Evolutionary conservation across 2,888 invertebrate species (phyloP).

Genomic region (Anthophora plumipes): DNA sequence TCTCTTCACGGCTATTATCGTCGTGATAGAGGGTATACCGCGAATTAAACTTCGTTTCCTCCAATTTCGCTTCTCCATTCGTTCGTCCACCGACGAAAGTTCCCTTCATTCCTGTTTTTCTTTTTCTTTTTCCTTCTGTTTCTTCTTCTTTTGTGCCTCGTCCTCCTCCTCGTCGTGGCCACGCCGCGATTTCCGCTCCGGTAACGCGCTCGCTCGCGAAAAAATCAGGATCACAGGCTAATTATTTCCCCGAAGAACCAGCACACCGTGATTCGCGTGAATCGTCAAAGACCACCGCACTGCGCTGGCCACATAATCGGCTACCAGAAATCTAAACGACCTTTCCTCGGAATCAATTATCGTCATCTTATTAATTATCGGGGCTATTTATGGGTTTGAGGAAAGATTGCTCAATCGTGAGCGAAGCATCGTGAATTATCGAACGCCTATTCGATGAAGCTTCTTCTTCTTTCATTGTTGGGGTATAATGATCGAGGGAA

Average conservation of each 20-base stretch:
- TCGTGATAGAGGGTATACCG: conserved; percentile 35
- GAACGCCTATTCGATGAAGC: no score
- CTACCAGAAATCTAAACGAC: conserved; percentile 18
- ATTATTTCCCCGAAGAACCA: conserved; percentile 20
- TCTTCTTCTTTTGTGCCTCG: background rate
- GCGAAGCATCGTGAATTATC: background rate
- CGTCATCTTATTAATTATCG: conserved; percentile 20
- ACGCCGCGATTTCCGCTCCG: conserved; percentile 17
- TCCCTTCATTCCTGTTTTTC: no score
- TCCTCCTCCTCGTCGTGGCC: background rate
- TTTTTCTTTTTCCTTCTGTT: no score
- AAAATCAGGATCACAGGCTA: conserved; percentile 16
- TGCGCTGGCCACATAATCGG: background rate
- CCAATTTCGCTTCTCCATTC: background rate
- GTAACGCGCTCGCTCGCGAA: conserved; percentile 17
- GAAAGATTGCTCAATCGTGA: background rate
- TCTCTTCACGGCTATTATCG: conserved; percentile 47
- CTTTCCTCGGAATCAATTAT: conserved; percentile 8
- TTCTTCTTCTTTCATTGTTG: no score
- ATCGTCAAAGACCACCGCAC: conserved; percentile 12
- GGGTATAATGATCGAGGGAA: no score
- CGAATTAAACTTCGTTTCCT: conserved; percentile 55
- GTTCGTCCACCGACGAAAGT: background rate
- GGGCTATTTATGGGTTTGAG: background rate
- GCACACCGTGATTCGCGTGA: conserved; percentile 8